Base-by-base conservation (phyloP, 2,797 vertebrate genomes). In the Malurus splendens region DNA sequence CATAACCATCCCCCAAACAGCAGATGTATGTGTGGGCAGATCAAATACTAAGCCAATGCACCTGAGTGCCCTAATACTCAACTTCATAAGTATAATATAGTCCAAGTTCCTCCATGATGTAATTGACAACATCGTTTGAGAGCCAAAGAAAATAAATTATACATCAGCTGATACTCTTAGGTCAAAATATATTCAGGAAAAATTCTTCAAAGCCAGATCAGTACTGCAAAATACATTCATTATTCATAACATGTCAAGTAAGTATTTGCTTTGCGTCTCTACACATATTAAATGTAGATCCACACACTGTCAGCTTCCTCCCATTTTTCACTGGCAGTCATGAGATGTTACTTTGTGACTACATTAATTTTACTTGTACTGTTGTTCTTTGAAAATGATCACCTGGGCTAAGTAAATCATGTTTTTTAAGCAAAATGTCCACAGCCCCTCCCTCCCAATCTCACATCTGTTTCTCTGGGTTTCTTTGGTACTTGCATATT, bases 141-240 rank as follows among this genome's bases (percentile, higher is more conserved):
- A 94, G 62, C 67, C 87, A 93, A 93, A 78, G 78, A 77, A 93
- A 93, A 91, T 33, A 92, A 67, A 91, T 64, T 3, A 87, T 75
- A 57, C 61, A 65, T 50, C 80, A 79, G 25, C 70, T 93, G 93
- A 92, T 89, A 89, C 30, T 52, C 66, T 65, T 78, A 85, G 44
- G 38, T 41, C 25, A 87, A 71, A 72, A 73, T 41, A 62, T 47
- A 77, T 71, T 90, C 59, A 91, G 79, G 71, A 87, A 90, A 90
- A 93, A 71, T 22, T 90, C 68, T 78, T 92, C 30, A 19, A 90
- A 87, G 60, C 68, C 33, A 87, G 67, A 72, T 41, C 32, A 59
- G 62, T 70, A 66, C 64, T 79, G 50, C 60, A 71, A 87, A 89
- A 61, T 41, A 13, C 36, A 83, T 86, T 92, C 13, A 56, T 83